A percentile compares a stretch with the other conserved stretches of the same genome.
Evolutionary conservation across 1,140 invertebrate species (phyloP).

Genomic region (Telenomus remus): DNA sequence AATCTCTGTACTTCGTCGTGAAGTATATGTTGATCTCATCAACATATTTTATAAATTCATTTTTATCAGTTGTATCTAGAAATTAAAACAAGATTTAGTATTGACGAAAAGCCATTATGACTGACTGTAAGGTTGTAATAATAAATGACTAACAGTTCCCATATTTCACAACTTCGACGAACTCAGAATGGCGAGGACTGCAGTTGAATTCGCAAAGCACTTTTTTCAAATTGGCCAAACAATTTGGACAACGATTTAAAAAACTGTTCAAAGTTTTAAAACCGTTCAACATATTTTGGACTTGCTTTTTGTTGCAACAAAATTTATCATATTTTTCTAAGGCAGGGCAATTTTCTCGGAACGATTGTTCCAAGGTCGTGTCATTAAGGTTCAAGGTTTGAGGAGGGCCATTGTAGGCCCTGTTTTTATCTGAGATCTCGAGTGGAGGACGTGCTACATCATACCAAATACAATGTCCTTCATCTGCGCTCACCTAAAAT

Average conservation of each 20-base stretch:
- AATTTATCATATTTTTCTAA: not conserved
- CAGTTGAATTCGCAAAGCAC: not conserved
- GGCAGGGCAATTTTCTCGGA: not conserved
- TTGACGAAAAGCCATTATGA: too few species aligned
- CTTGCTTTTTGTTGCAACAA: not conserved
- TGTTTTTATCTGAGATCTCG: not conserved
- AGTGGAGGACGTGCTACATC: too few species aligned
- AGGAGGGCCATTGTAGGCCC: not conserved
- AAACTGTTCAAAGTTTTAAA: not conserved
- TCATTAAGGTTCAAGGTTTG: not conserved
- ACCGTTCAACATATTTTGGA: not conserved
- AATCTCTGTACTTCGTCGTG: not conserved
- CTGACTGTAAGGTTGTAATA: too few species aligned
- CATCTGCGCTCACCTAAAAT: too few species aligned
- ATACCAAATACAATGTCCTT: too few species aligned
- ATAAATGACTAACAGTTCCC: too few species aligned
- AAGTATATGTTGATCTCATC: not conserved
- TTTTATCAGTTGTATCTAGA: too few species aligned
- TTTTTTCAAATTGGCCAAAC: not conserved
- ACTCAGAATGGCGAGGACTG: not conserved
- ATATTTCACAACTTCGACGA: not conserved
- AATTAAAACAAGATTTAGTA: too few species aligned
- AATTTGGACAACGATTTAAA: not conserved
- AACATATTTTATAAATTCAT: not conserved
- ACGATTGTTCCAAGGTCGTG: not conserved